phyloP scores from a whole-genome alignment of 2,888 invertebrate species.

The Oscheius myriophilus region DNA sequence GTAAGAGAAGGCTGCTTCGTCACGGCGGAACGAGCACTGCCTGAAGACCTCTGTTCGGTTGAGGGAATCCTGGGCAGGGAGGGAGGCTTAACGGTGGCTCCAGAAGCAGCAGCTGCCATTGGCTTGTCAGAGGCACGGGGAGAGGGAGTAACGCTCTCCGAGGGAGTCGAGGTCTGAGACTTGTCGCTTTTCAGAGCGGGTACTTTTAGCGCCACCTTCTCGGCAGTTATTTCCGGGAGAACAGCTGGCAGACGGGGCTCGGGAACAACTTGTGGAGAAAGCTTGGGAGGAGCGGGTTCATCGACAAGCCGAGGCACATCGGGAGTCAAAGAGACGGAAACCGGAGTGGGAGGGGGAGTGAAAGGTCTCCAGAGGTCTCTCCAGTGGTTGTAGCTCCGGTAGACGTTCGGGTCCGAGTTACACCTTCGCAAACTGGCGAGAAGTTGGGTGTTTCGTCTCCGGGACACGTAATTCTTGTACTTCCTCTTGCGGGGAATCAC shows the following conservation, averaged over 20 bases:
- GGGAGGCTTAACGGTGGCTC: constrained; percentile 36
- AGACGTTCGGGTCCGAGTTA: constrained; percentile 65
- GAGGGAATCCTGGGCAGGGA: constrained; percentile 22
- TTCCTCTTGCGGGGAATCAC: constrained; percentile 68
- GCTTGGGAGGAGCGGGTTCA: constrained; percentile 23
- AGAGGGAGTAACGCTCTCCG: constrained; percentile 14
- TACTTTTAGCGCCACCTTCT: constrained; percentile 32
- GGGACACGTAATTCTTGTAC: constrained; percentile 68
- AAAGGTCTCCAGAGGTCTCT: constrained; percentile 49
- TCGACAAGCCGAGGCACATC: constrained; percentile 15
- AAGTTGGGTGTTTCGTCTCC: constrained; percentile 63
- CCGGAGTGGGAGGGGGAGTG: constrained; percentile 26
- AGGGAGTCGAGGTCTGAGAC: neutral
- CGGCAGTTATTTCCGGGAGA: neutral
- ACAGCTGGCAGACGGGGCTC: neutral
- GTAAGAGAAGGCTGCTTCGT: constrained; percentile 25
- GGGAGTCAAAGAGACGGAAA: neutral
- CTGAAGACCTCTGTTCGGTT: constrained; percentile 10
- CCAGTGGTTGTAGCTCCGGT: constrained; percentile 67
- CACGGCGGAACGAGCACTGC: constrained; percentile 5
- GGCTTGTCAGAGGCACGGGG: constrained; percentile 36
- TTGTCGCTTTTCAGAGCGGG: constrained; percentile 22
- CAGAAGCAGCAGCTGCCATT: constrained; percentile 28
- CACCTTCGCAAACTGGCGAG: constrained; percentile 61
- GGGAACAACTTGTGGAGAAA: constrained; percentile 1